Percentiles rank a stretch among this genome's conserved stretches.
Evolutionary conservation across 2,797 vertebrate species (phyloP).

Genomic region (Gymnodraco acuticeps): DNA sequence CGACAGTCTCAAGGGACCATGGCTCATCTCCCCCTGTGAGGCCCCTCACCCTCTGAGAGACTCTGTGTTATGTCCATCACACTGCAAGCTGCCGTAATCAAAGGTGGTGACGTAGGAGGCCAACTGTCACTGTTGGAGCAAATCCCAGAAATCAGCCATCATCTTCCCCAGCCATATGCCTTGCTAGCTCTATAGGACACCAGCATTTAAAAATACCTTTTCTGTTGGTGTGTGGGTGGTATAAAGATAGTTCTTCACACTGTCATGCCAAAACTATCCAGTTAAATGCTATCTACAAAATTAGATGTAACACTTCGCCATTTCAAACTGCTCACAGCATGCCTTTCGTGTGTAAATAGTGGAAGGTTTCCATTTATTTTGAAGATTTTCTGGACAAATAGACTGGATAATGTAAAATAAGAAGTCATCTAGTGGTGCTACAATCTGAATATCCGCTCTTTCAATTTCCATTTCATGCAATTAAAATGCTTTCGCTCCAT

Average conservation of each 20-base stretch:
- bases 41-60: slow-evolving; percentile 34
- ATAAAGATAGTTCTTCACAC: slow-evolving; percentile 36
- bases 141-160: slow-evolving; percentile 79
- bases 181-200: slow-evolving; percentile 62
- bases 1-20: slow-evolving; percentile 29
- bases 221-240: slow-evolving; percentile 57
- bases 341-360: slow-evolving; percentile 41
- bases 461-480: slow-evolving; percentile 6
- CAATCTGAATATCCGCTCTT: slow-evolving; percentile 3
- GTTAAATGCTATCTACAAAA: slow-evolving; percentile 47
- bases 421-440: slow-evolving; percentile 20
- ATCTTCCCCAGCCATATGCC: slow-evolving; percentile 74
- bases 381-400: slow-evolving; percentile 6
- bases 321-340: slow-evolving; percentile 44
- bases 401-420: slow-evolving; percentile 8
- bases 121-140: slow-evolving; percentile 83
- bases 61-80: slow-evolving; percentile 48
- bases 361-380: slow-evolving; percentile 8
- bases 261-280: slow-evolving; percentile 45
- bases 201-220: slow-evolving; percentile 72
- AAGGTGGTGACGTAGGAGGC: slow-evolving; percentile 79
- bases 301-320: slow-evolving; percentile 26
- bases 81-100: slow-evolving; percentile 68
- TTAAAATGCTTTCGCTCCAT: slow-evolving; percentile 2
- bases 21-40: slow-evolving; percentile 51